A percentile compares a stretch with the other conserved stretches of the same genome.
Conservation (phyloP, 2,113 vertebrate genomes). For the Corynorhinus townsendii region DNA sequence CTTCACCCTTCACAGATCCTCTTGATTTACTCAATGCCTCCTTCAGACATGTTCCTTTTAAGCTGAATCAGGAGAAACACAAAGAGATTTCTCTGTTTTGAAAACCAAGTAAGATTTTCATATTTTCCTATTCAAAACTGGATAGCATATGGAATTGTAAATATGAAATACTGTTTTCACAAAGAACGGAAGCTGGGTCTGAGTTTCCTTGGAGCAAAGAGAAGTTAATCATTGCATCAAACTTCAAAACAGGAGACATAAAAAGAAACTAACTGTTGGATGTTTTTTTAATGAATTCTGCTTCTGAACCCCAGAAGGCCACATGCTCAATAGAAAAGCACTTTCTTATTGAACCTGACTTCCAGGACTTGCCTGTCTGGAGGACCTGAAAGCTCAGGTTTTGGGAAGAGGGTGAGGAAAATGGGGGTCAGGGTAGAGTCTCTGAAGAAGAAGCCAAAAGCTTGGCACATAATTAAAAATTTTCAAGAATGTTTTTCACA, state of each 20-base stretch:
- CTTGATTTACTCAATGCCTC: neutral
- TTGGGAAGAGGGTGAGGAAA: neutral
- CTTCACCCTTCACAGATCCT: neutral
- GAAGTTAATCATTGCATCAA: slow-evolving; percentile 49
- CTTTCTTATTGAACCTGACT: neutral
- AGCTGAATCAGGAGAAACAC: slow-evolving; percentile 27
- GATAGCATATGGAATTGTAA: slow-evolving; percentile 25
- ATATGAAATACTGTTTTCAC: slow-evolving; percentile 40
- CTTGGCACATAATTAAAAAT: neutral
- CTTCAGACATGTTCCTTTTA: neutral
- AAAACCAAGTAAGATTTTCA: slow-evolving; percentile 1
- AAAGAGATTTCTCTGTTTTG: slow-evolving; percentile 20
- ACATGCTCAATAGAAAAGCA: neutral
- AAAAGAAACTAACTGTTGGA: slow-evolving; percentile 18
- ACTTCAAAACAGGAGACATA: slow-evolving; percentile 30
- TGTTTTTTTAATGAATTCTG: slow-evolving; percentile 20
- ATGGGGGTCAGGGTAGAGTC: neutral
- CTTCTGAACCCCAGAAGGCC: neutral
- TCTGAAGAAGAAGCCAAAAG: neutral
- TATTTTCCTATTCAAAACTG: slow-evolving; percentile 12
- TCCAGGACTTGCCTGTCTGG: neutral
- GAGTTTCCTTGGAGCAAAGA: slow-evolving; percentile 27
- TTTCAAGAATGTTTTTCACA: neutral
- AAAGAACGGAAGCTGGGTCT: slow-evolving; percentile 24
- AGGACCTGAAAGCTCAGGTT: neutral